Base-by-base conservation (phyloP, 2,888 invertebrate genomes). In the Philonicus albiceps region DNA sequence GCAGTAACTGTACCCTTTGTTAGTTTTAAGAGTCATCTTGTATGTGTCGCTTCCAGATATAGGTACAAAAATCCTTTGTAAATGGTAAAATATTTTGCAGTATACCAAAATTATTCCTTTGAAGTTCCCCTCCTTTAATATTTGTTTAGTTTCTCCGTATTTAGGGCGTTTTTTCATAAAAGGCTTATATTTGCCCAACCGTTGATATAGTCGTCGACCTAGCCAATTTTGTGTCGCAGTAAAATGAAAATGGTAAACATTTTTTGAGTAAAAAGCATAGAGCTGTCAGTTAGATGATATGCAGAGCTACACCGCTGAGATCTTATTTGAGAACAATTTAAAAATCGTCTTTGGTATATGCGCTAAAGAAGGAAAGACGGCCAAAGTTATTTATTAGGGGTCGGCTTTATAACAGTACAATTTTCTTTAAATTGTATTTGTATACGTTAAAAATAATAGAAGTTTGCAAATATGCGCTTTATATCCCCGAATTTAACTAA, bases 361-460 rank as follows among this genome's bases (percentile, higher is more conserved):
- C 64, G 64, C 64, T 22, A 7, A 22, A 19, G 1, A 27, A 64
- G 64, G 27, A 64, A 64, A 64, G 0, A 64, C 22, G 64, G 2
- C 27, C 22, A 22, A 19, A 22, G 11, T 27, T 64, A 22, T 22
- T 3, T 19, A 55, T 55, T 64, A 64, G 64, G 64, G 27, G 27
- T 64, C 27, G 64, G 27, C 64, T 13, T 22, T 64, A 8, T 49
- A n/a, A 49, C 49, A 49, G 49, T n/a, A 49, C 49, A 49, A 49
- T 64, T 64, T 64, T 64, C 64, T 27, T 64, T 64, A 84, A 84
- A 84, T 84, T 84, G 37, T 84, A 43, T 84, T 84, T 84, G 84
- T 73, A 84, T 84, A 84, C 84, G 73, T 84, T 73, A 84, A 72
- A 72, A 55, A 72, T 73, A 73, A 84, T 73, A 84, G 43, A 84